A percentile compares a stretch with the other conserved stretches of the same genome.
These are phyloP conservation scores for Gryllus bimaculatus DNA, from an alignment of 1,140 invertebrate genomes.

Conservation along the genomic window DNA sequence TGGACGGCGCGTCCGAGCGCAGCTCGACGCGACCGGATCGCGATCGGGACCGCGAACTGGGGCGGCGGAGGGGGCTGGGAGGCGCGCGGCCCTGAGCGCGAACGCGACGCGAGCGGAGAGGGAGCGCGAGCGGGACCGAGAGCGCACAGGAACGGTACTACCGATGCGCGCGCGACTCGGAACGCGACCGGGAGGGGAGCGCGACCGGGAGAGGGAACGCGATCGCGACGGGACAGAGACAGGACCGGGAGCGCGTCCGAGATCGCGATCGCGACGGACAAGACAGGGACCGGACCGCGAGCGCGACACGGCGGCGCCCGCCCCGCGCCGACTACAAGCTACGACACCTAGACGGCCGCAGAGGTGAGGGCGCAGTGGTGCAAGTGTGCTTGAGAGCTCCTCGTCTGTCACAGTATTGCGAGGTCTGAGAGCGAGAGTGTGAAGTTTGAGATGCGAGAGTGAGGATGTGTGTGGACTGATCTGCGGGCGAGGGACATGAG, in stretches of 20 bases:
- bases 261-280: not conserved
- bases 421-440: too few relatives aligned
- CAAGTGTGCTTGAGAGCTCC: not conserved
- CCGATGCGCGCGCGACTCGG: not conserved
- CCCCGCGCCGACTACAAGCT: slow-evolving; percentile 29
- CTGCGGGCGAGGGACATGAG: too few relatives aligned
- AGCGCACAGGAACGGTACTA: slow-evolving; percentile 11
- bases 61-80: slow-evolving; percentile 31
- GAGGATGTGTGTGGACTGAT: too few relatives aligned
- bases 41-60: slow-evolving; percentile 25
- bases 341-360: slow-evolving; percentile 35
- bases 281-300: not conserved
- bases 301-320: not conserved
- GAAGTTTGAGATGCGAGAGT: too few relatives aligned
- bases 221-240: slow-evolving; percentile 25
- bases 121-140: slow-evolving; percentile 28
- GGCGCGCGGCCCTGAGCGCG: slow-evolving; percentile 25
- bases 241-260: slow-evolving; percentile 3
- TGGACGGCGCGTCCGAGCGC: not conserved
- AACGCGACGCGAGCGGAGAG: slow-evolving; percentile 30
- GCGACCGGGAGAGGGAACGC: slow-evolving; percentile 31
- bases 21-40: not conserved
- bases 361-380: slow-evolving; percentile 22
- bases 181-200: slow-evolving; percentile 27
- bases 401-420: too few relatives aligned